Evolutionary conservation across 2,888 invertebrate genomes (phyloP).

Genomic region (Lagria hirta): DNA sequence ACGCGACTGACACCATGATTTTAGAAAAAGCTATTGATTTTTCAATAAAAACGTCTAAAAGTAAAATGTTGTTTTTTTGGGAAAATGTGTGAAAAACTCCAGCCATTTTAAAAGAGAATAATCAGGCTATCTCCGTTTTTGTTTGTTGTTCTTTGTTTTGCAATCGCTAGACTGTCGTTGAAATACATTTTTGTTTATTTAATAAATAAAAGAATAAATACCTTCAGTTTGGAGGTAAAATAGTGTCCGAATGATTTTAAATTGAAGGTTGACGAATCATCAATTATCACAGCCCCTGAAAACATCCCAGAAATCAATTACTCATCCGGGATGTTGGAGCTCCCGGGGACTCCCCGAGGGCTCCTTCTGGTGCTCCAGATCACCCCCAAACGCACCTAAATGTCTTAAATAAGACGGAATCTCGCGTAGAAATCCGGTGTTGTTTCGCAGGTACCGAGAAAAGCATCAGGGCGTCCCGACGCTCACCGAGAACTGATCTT

Average conservation of each 20-base stretch:
- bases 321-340: not conserved
- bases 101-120: too few species aligned
- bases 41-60: too few species aligned
- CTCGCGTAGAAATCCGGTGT: constrained; percentile 12
- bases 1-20: too few species aligned
- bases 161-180: too few species aligned
- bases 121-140: too few species aligned
- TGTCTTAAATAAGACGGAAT: constrained; percentile 2
- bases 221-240: too few species aligned
- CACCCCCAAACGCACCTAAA: constrained; percentile 8
- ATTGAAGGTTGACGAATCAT: constrained; percentile 3
- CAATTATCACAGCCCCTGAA: constrained; percentile 13
- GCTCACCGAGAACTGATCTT: constrained; percentile 40
- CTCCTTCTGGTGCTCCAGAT: not conserved
- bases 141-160: too few species aligned
- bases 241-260: constrained; percentile 10
- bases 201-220: too few species aligned
- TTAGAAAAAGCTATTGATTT: too few species aligned
- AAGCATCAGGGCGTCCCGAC: constrained; percentile 22
- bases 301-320: constrained; percentile 7
- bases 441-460: constrained; percentile 10
- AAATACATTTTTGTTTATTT: too few species aligned
- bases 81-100: too few species aligned
- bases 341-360: not conserved
- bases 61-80: too few species aligned